phyloP scores from a whole-genome alignment of 2,113 vertebrate genomes.

The Anhinga anhinga region DNA sequence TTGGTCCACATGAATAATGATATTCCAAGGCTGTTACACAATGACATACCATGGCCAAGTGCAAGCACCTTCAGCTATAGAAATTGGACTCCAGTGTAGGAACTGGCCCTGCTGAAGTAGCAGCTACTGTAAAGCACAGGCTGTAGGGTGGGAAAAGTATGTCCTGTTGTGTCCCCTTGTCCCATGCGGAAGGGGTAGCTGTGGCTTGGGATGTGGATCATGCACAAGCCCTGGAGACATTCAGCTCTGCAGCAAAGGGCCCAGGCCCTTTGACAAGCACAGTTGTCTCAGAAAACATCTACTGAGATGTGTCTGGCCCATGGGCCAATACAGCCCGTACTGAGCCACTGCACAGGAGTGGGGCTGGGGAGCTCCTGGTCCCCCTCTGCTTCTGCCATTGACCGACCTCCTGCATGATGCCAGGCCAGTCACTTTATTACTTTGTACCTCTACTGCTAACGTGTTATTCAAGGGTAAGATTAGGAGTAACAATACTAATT shows the following conservation, averaged over 20 bases:
- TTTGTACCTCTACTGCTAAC: neutral
- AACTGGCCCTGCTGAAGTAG: neutral
- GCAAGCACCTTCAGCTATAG: neutral
- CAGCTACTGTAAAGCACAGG: neutral
- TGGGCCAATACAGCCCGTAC: neutral
- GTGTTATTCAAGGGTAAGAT: neutral
- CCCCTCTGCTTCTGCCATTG: neutral
- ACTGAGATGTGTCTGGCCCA: neutral
- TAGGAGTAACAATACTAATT: neutral
- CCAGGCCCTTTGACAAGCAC: neutral
- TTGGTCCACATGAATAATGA: fast-evolving
- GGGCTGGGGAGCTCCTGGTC: neutral
- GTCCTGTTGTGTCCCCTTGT: neutral
- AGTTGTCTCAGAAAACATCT: neutral
- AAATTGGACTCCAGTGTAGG: neutral
- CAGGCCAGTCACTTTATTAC: neutral
- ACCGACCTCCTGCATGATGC: neutral
- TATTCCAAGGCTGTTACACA: neutral
- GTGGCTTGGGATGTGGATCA: neutral
- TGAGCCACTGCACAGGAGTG: fast-evolving
- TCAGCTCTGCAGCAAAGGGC: neutral
- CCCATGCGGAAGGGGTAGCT: fast-evolving
- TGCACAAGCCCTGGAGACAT: neutral
- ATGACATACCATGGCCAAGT: neutral
- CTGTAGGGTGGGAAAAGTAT: neutral